Evolutionary conservation across 2,888 invertebrate genomes (phyloP), one percentile per base, ranked within the genome.

Genomic region (Cylindroiulus punctatus): DNA sequence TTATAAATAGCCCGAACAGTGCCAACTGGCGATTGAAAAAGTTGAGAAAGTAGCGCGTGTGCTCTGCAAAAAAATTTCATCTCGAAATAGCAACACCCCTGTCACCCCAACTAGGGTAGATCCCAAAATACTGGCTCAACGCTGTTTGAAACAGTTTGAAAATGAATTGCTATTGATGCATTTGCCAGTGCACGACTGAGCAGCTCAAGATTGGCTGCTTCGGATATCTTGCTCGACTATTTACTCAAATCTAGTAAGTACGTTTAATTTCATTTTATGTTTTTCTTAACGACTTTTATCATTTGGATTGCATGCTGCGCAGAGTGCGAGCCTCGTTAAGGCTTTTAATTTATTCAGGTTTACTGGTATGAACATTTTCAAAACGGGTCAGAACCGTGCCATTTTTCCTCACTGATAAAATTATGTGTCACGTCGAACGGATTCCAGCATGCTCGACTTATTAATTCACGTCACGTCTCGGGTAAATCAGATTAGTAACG

Each of bases 401-500:
- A 12, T 12, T 8, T 8, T 44, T 44, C 12, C 12, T 44, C 1
- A 12, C 7, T 36, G 36, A 36, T 36, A 36, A 36, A 36, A 36
- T n/a, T n/a, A n/a, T 36, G 36, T 36, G 36, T 36, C 36, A 36
- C 36, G 36, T 36, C 7, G 36, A 36, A 36, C 36, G 36, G 36
- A 36, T 36, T 36, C 36, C 36, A 36, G 2, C 36, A 7, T 36
- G 36, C 36, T 2, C 36, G 10, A 44, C 44, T 44, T 44, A 44
- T 57, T 57, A 57, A 57, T 52, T 52, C 52, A 19, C 4, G 17
- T 52, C 52, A 52, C 52, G 52, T 52, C 17, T 52, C 19, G 4
- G 52, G n/a, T 4, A 52, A 52, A 52, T 52, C 52, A 52, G 52
- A 52, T 52, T 52, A n/a, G n/a, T n/a, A n/a, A 52, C 52, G 52